Conservation (phyloP, 2,797 vertebrate species). For the Chanos chanos region DNA sequence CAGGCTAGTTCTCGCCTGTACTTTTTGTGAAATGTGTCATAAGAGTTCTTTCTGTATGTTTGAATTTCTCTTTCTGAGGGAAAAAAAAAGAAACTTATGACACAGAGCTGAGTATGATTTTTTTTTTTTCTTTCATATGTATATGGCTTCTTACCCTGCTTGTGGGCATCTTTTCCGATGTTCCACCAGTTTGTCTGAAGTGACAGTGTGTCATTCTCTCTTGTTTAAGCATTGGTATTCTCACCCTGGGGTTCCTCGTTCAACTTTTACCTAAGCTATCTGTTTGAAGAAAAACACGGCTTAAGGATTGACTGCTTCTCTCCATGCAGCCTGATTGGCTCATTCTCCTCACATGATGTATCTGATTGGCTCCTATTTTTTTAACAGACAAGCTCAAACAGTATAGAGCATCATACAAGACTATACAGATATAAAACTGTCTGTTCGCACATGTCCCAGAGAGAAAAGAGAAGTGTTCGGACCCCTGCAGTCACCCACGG, state of each 20-base stretch:
- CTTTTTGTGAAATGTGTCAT: no score
- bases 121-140: slow-evolving; percentile 22
- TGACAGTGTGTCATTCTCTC: slow-evolving; percentile 26
- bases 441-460: slow-evolving; percentile 40
- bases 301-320: slow-evolving; percentile 19
- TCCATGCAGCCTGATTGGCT: no score
- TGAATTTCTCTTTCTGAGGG: slow-evolving; percentile 13
- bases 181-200: slow-evolving; percentile 30
- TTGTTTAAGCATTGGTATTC: slow-evolving; percentile 4
- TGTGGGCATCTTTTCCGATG: slow-evolving; percentile 8
- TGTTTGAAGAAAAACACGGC: slow-evolving; percentile 15
- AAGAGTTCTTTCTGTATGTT: slow-evolving; percentile 12
- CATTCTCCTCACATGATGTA: no score
- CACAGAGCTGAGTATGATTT: background rate
- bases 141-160: slow-evolving; percentile 16
- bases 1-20: no score
- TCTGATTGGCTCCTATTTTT: no score
- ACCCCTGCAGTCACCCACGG: slow-evolving; percentile 36
- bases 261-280: slow-evolving; percentile 9
- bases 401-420: slow-evolving; percentile 33
- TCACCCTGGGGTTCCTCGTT: slow-evolving; percentile 25
- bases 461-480: slow-evolving; percentile 37
- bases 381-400: slow-evolving; percentile 9
- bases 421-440: slow-evolving; percentile 40
- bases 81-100: no score